Percentiles rank a stretch among this genome's conserved stretches.
These are phyloP conservation scores for Dermolepida albohirtum DNA, from an alignment of 2,888 invertebrate species.

Conservation along the genomic window DNA sequence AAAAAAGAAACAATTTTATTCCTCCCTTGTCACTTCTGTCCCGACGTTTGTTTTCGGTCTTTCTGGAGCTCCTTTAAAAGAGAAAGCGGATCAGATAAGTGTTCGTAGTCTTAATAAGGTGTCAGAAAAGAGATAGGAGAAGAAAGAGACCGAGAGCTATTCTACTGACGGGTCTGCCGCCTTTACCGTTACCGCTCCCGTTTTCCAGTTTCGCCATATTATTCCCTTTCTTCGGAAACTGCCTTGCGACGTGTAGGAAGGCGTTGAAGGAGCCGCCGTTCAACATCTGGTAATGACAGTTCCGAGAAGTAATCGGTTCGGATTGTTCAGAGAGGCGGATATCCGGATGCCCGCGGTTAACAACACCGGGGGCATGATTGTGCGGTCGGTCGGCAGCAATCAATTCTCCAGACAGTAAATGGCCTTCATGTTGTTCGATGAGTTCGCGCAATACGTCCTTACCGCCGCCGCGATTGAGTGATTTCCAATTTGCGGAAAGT, in stretches of 20 bases:
- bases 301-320: conserved; percentile 59
- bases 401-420: conserved; percentile 57
- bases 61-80: no score
- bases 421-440: conserved; percentile 39
- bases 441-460: not conserved
- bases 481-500: conserved; percentile 15
- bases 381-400: conserved; percentile 59
- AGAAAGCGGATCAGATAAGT: no score
- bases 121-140: no score
- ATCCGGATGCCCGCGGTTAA: conserved; percentile 57
- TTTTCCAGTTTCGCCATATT: no score
- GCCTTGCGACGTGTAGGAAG: conserved; percentile 42
- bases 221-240: no score
- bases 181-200: no score
- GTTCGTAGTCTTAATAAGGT: no score
- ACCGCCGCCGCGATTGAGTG: conserved; percentile 3
- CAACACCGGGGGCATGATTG: conserved; percentile 59
- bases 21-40: no score
- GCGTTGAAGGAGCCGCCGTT: conserved; percentile 21
- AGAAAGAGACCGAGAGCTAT: no score
- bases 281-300: conserved; percentile 62
- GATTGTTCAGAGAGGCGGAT: conserved; percentile 58
- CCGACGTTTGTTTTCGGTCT: no score
- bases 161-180: no score
- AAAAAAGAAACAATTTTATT: no score